Percentiles rank a stretch among this genome's conserved stretches.
Evolutionary conservation across 2,888 invertebrate genomes (phyloP).

Genomic region (Agrotis clavis): DNA sequence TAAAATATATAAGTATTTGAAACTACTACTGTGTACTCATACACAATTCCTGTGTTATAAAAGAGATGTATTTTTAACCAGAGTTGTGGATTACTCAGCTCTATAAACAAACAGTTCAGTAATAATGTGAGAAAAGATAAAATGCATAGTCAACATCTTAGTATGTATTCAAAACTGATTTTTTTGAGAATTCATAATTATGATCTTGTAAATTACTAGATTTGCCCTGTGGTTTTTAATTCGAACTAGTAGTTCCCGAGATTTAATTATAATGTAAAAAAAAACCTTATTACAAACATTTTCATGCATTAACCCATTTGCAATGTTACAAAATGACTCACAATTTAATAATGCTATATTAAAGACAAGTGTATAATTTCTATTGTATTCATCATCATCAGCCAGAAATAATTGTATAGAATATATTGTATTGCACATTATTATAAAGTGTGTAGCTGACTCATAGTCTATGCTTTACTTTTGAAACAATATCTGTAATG

Average conservation of each 20-base stretch:
- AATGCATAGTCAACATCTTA: background rate
- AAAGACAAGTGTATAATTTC: conserved; percentile 14
- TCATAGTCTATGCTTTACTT: conserved; percentile 10
- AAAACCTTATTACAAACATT: background rate
- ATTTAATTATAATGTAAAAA: too few species aligned
- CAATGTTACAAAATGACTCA: conserved; percentile 9
- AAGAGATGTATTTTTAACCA: conserved; percentile 24
- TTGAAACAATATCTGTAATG: background rate
- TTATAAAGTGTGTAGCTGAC: background rate
- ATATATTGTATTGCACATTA: conserved; percentile 17
- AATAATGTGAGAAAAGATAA: background rate
- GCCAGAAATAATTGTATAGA: too few species aligned
- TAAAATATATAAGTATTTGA: too few species aligned
- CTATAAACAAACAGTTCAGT: background rate
- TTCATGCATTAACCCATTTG: background rate
- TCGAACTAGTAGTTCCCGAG: too few species aligned
- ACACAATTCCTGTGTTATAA: background rate
- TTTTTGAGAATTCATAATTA: too few species aligned
- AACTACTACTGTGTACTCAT: background rate
- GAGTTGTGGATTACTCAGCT: conserved; percentile 16
- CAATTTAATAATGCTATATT: conserved; percentile 11
- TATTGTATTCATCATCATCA: too few species aligned
- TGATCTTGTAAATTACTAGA: background rate
- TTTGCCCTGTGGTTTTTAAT: too few species aligned
- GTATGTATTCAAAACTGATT: background rate